Evolutionary conservation across 2,888 invertebrate genomes (phyloP).

Genomic region (Drosophila kanekoi): DNA sequence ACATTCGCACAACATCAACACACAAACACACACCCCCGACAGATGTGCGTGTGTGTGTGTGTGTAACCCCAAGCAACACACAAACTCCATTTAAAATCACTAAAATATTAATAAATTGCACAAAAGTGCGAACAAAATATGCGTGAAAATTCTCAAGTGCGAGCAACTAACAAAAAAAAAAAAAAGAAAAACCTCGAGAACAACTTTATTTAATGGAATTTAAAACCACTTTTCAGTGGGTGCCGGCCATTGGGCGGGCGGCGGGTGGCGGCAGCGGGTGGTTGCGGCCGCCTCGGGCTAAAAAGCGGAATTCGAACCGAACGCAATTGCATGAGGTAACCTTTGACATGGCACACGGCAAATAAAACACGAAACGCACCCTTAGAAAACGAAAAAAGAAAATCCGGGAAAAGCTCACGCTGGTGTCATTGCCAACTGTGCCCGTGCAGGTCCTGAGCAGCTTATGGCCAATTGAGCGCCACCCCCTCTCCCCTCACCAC

Average conservation of each 20-base stretch:
- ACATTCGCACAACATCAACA: slow-evolving; percentile 43
- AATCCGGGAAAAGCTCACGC: slow-evolving; percentile 57
- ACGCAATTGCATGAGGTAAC: slow-evolving; percentile 80
- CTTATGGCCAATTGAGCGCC: slow-evolving; percentile 78
- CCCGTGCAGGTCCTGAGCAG: slow-evolving; percentile 68
- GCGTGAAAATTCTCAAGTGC: slow-evolving; percentile 76
- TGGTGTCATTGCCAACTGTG: slow-evolving; percentile 80
- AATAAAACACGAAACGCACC: slow-evolving; percentile 39
- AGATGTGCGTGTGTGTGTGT: background rate
- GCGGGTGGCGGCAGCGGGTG: slow-evolving; percentile 48
- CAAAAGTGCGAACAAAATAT: slow-evolving; percentile 83
- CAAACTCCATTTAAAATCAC: slow-evolving; percentile 81
- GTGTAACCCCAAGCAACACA: slow-evolving; percentile 56
- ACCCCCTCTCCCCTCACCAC: background rate
- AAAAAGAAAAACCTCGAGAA: slow-evolving; percentile 54
- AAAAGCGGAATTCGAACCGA: slow-evolving; percentile 47
- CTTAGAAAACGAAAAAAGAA: slow-evolving; percentile 33
- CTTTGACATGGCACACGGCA: slow-evolving; percentile 68
- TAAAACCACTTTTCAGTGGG: slow-evolving; percentile 78
- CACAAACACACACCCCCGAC: slow-evolving; percentile 23
- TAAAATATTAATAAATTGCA: slow-evolving; percentile 83
- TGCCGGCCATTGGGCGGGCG: slow-evolving; percentile 10
- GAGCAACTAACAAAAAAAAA: slow-evolving; percentile 39
- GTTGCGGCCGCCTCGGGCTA: slow-evolving; percentile 65
- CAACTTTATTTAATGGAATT: slow-evolving; percentile 85